Conservation (phyloP, 2,113 vertebrate genomes). For the Campylomormyrus tamandua region DNA sequence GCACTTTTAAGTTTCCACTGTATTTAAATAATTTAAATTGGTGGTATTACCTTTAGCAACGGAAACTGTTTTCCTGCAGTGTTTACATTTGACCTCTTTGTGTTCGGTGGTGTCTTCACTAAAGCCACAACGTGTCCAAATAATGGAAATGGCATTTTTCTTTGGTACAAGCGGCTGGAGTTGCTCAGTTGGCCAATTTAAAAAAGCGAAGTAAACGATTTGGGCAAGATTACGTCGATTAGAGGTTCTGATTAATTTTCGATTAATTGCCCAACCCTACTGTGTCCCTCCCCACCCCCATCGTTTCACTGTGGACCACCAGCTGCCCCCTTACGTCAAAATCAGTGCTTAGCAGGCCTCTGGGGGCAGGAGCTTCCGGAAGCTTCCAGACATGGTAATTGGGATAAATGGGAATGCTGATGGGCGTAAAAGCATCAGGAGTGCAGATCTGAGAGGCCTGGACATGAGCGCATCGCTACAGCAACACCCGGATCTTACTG, state of each 20-base stretch:
- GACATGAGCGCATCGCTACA: not conserved
- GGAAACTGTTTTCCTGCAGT: not conserved
- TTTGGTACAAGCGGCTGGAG: no score
- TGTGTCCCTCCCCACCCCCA: not conserved
- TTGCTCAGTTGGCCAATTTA: no score
- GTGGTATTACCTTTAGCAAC: not conserved
- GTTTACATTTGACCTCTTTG: no score
- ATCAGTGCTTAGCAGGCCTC: slow-evolving; percentile 2
- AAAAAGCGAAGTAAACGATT: no score
- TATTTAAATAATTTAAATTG: no score
- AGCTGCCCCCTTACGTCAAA: slow-evolving; percentile 12
- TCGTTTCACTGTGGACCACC: not conserved
- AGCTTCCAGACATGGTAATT: slow-evolving; percentile 57
- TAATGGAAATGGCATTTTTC: no score
- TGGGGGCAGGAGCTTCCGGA: slow-evolving; percentile 30
- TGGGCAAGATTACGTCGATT: no score
- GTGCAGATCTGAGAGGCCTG: not conserved
- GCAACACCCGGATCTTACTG: not conserved
- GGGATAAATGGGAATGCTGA: slow-evolving; percentile 52
- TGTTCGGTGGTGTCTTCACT: no score
- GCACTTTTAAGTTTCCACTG: no score
- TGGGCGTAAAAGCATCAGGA: not conserved
- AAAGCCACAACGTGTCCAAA: no score
- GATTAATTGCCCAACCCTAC: not conserved
- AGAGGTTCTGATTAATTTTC: no score